A percentile compares a stretch with the other conserved stretches of the same genome.
Evolutionary conservation across 1,140 invertebrate genomes (phyloP).

Genomic region (Mylabris phalerata): DNA sequence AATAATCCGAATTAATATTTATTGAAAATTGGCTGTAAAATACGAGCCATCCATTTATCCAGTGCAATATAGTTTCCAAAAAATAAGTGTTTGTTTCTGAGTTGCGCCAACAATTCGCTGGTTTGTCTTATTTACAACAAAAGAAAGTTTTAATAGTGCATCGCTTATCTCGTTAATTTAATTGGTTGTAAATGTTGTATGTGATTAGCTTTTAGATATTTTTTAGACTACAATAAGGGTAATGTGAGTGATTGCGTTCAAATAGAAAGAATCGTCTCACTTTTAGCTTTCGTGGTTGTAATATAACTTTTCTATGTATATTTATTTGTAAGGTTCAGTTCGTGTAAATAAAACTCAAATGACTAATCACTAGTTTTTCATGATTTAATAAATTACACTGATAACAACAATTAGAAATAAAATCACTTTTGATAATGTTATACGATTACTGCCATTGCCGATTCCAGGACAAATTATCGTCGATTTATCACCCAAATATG

Average conservation of each 20-base stretch:
- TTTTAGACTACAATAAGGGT: neutral
- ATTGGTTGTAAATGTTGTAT: constrained; percentile 12
- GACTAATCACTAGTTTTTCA: too few species aligned
- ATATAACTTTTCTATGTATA: constrained; percentile 15
- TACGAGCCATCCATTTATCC: constrained; percentile 6
- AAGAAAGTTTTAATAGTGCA: too few species aligned
- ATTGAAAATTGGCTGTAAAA: constrained; percentile 9
- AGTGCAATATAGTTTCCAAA: constrained; percentile 6
- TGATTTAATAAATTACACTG: too few species aligned
- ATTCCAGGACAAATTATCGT: constrained; percentile 44
- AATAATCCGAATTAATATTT: constrained; percentile 9
- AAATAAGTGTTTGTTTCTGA: neutral
- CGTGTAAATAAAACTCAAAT: constrained; percentile 8
- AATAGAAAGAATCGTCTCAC: neutral
- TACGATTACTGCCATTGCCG: constrained; percentile 17
- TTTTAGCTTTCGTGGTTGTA: constrained; percentile 9
- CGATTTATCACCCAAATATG: constrained; percentile 31
- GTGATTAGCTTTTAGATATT: constrained; percentile 4
- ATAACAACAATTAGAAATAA: neutral
- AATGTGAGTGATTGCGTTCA: neutral
- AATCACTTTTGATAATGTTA: neutral
- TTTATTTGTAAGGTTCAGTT: constrained; percentile 13
- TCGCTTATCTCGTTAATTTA: neutral
- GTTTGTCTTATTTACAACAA: neutral
- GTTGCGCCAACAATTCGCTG: constrained; percentile 4